Conservation (phyloP, 2,888 invertebrate species). For the Cactoblastis cactorum region DNA sequence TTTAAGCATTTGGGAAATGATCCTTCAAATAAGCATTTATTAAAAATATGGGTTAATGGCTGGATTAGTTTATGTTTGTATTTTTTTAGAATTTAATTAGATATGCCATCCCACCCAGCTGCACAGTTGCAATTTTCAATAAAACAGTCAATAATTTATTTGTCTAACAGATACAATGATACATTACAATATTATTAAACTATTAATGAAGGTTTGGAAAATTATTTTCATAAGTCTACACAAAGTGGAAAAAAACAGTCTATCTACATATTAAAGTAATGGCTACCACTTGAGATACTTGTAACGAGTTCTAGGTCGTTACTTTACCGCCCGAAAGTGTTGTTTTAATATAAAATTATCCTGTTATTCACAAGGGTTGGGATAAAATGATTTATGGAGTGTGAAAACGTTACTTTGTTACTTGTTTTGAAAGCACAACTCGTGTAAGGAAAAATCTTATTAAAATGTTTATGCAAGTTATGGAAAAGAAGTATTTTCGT, state of each 20-base stretch:
- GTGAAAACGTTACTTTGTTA: not conserved
- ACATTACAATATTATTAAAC: too few species aligned
- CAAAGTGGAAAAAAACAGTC: not conserved
- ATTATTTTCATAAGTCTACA: too few species aligned
- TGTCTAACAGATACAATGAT: too few species aligned
- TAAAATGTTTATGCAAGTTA: too few species aligned
- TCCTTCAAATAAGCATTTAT: not conserved
- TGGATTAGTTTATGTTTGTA: not conserved
- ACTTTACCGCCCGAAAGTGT: not conserved
- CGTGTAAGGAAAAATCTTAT: too few species aligned
- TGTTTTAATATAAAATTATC: not conserved
- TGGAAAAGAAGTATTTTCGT: too few species aligned
- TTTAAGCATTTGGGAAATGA: not conserved
- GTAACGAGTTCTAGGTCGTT: conserved; percentile 17
- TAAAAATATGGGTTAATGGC: not conserved
- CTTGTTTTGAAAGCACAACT: not conserved
- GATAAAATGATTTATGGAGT: conserved; percentile 1
- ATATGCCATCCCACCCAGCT: not conserved
- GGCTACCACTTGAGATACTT: conserved; percentile 15
- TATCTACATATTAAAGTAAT: conserved; percentile 10
- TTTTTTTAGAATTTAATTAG: not conserved
- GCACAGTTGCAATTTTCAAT: too few species aligned
- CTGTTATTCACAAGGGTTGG: not conserved
- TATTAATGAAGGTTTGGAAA: too few species aligned
- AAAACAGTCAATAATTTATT: too few species aligned